A percentile compares a stretch with the other conserved stretches of the same genome.
Evolutionary conservation across 2,797 vertebrate species (phyloP).

Genomic region (Melanotaenia pygmaea): DNA sequence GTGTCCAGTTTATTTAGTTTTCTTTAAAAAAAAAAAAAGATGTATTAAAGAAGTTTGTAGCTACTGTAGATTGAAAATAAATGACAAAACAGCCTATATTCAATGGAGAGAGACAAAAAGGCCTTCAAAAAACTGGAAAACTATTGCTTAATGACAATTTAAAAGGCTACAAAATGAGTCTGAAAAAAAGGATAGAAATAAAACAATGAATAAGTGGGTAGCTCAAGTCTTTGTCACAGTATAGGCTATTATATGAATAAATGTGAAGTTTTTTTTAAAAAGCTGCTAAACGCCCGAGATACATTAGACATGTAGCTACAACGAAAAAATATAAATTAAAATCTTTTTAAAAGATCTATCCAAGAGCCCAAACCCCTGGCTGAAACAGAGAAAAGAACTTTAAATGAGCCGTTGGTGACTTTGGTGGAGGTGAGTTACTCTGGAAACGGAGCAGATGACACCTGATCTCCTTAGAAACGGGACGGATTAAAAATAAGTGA

Average conservation of each 20-base stretch:
- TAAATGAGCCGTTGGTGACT: slow-evolving; percentile 17
- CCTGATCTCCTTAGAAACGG: slow-evolving; percentile 34
- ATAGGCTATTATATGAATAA: not conserved
- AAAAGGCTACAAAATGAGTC: not conserved
- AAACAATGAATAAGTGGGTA: not conserved
- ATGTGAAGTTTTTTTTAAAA: not conserved
- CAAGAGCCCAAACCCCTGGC: not conserved
- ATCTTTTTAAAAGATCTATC: not conserved
- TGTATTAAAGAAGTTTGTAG: not conserved
- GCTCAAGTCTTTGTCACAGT: not conserved
- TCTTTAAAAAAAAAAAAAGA: too few species aligned
- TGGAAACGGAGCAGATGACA: slow-evolving; percentile 22
- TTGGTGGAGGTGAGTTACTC: not conserved
- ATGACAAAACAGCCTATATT: not conserved
- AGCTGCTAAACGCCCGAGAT: not conserved
- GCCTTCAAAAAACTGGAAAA: not conserved
- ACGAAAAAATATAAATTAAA: too few species aligned
- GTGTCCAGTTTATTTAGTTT: too few species aligned
- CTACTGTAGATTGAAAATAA: not conserved
- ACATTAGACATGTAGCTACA: too few species aligned
- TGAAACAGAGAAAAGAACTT: slow-evolving; percentile 10
- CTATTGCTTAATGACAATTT: not conserved
- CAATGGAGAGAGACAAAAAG: not conserved
- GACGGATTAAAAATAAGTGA: slow-evolving; percentile 9
- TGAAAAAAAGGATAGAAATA: not conserved